A percentile compares a stretch with the other conserved stretches of the same genome.
These are phyloP conservation scores for Enteromius anoplus DNA, from an alignment of 2,797 vertebrate species.

Conservation along the genomic window DNA sequence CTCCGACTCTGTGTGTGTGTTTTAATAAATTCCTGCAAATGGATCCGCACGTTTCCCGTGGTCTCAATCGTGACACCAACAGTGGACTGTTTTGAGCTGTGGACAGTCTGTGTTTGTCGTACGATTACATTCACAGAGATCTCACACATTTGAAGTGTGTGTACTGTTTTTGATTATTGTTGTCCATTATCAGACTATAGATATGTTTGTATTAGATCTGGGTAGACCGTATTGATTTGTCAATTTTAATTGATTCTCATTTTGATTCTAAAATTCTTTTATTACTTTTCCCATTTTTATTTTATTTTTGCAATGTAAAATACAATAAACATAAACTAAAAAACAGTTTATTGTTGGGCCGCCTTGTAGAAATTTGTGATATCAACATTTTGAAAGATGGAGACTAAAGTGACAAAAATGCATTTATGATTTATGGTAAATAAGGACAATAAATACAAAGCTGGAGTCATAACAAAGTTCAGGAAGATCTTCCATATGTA, in stretches of 20 bases:
- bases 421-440: too few relatives aligned
- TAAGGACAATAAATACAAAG: too few relatives aligned
- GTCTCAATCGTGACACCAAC: not conserved
- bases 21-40: too few relatives aligned
- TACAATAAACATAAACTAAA: not conserved
- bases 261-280: not conserved
- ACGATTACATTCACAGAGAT: not conserved
- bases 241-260: not conserved
- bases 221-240: not conserved
- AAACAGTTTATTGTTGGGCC: too few relatives aligned
- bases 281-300: too few relatives aligned
- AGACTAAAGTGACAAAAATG: too few relatives aligned
- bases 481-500: too few relatives aligned
- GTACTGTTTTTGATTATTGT: not conserved
- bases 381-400: too few relatives aligned
- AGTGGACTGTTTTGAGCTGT: not conserved
- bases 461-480: too few relatives aligned
- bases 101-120: not conserved
- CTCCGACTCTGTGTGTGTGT: too few relatives aligned
- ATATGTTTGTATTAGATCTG: not conserved
- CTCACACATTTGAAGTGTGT: not conserved
- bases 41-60: too few relatives aligned
- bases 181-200: not conserved
- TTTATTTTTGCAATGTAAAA: not conserved
- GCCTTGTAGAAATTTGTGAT: too few relatives aligned